Conservation (phyloP, 2,888 invertebrate genomes). For the Scrobipalpa costella region DNA sequence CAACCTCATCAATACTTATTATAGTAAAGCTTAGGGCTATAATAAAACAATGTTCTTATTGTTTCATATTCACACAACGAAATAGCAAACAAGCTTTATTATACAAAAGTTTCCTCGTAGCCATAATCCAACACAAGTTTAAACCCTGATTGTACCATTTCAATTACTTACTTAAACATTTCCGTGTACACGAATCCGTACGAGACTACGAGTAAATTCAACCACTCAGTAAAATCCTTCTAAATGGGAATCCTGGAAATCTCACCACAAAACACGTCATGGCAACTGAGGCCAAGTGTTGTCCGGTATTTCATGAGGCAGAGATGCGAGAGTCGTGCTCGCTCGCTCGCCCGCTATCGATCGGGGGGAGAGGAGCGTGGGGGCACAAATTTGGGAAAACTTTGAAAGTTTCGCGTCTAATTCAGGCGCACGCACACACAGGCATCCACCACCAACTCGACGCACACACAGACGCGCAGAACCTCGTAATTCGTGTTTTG, state of each 20-base stretch:
- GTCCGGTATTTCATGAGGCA: conserved; percentile 75
- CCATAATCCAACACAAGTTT: conserved; percentile 15
- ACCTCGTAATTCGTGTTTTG: conserved; percentile 71
- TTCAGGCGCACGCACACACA: conserved; percentile 82
- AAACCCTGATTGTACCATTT: conserved; percentile 19
- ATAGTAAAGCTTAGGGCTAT: conserved; percentile 20
- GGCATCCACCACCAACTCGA: conserved; percentile 55
- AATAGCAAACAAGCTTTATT: conserved; percentile 2
- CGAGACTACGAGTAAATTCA: conserved; percentile 37
- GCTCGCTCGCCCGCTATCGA: conserved; percentile 74
- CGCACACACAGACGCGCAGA: conserved; percentile 56
- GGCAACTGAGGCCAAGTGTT: conserved; percentile 68
- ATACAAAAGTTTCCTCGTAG: conserved; percentile 8
- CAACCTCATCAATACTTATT: conserved; percentile 44
- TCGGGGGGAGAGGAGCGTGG: conserved; percentile 62
- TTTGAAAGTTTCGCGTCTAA: conserved; percentile 82
- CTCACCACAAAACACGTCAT: conserved; percentile 66
- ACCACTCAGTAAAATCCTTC: conserved; percentile 49
- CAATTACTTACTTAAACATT: conserved; percentile 20
- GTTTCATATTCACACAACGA: conserved; percentile 1
- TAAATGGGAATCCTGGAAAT: conserved; percentile 45
- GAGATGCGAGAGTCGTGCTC: conserved; percentile 65
- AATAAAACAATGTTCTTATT: neutral
- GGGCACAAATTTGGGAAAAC: conserved; percentile 81
- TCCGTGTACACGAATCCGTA: conserved; percentile 17